These are phyloP conservation scores for Pristionchus pacificus DNA, from an alignment of 1,140 invertebrate genomes.

Conservation along the genomic window DNA sequence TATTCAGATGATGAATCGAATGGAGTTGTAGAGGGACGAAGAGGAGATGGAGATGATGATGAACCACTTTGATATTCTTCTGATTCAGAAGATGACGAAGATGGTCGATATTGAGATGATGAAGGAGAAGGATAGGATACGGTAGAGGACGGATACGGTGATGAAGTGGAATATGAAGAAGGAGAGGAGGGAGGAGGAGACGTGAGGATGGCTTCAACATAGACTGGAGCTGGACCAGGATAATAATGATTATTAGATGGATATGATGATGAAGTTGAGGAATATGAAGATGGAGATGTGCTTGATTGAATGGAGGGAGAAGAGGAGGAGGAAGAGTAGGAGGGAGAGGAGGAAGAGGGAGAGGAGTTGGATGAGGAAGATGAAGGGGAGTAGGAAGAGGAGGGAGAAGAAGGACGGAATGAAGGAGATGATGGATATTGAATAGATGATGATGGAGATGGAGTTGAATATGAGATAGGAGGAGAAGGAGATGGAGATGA, in stretches of 20 bases:
- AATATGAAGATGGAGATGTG: neutral
- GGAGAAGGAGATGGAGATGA: too few species aligned
- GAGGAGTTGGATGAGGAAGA: slow-evolving; percentile 6
- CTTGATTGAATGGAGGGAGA: neutral
- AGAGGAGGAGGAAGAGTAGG: neutral
- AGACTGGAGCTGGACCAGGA: neutral
- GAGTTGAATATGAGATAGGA: neutral
- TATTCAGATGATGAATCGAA: too few species aligned
- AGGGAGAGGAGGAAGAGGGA: slow-evolving; percentile 4
- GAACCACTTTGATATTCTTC: too few species aligned
- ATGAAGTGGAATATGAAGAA: slow-evolving; percentile 1
- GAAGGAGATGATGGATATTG: neutral
- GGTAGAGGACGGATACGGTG: too few species aligned
- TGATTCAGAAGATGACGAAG: too few species aligned
- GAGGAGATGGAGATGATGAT: too few species aligned
- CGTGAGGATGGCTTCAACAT: neutral
- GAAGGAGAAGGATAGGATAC: too few species aligned
- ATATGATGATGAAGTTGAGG: slow-evolving; percentile 1
- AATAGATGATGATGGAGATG: neutral
- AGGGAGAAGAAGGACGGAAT: too few species aligned
- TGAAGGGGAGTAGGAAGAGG: neutral
- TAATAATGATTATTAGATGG: neutral
- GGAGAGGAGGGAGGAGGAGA: neutral
- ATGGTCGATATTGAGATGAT: too few species aligned
- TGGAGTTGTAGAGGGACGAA: too few species aligned